Conservation (phyloP, 1,140 invertebrate genomes). For the Zaprionus lachaisei region DNA sequence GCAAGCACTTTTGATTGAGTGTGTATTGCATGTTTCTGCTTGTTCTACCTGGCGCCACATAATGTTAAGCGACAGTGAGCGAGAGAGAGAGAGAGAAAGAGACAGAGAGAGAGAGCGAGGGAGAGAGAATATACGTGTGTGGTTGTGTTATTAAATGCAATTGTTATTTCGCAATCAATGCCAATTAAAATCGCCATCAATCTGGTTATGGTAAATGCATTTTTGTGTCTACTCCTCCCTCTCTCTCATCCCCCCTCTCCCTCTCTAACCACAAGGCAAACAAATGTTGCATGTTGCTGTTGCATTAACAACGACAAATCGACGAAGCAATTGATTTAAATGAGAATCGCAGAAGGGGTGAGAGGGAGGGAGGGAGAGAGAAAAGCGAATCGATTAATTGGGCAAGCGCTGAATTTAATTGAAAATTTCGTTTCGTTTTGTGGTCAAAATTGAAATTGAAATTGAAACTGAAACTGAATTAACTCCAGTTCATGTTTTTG, state of each 20-base stretch:
- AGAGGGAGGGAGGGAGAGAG: neutral
- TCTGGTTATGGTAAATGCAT: conserved; percentile 65
- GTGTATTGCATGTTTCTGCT: neutral
- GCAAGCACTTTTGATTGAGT: conserved; percentile 46
- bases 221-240: conserved; percentile 27
- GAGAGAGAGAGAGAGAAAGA: neutral
- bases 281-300: conserved; percentile 38
- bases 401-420: conserved; percentile 61
- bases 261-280: conserved; percentile 34
- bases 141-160: conserved; percentile 60
- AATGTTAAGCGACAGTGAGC: neutral
- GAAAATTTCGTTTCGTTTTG: conserved; percentile 50
- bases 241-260: neutral
- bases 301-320: conserved; percentile 43
- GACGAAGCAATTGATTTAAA: conserved; percentile 65
- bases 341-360: conserved; percentile 52
- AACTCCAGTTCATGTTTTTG: conserved; percentile 42
- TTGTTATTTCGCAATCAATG: conserved; percentile 79
- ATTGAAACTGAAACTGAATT: conserved; percentile 69
- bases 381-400: conserved; percentile 64
- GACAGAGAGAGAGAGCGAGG: neutral
- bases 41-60: conserved; percentile 3
- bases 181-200: conserved; percentile 72
- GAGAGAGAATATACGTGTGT: conserved; percentile 13
- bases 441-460: conserved; percentile 40